These are phyloP conservation scores for Ametastegia equiseti DNA, from an alignment of 2,888 invertebrate genomes.

Conservation along the genomic window DNA sequence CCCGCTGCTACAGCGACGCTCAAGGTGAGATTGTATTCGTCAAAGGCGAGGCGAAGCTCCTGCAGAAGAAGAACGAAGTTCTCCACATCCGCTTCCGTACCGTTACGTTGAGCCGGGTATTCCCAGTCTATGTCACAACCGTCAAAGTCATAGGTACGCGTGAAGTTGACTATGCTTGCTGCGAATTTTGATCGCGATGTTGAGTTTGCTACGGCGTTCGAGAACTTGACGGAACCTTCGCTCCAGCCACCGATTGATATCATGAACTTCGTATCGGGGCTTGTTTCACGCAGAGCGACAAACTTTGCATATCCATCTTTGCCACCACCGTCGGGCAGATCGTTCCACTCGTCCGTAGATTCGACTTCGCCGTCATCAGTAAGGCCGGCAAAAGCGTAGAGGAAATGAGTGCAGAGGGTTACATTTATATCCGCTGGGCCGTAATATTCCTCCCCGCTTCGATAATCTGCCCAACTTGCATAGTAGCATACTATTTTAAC, in stretches of 20 bases:
- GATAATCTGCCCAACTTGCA: background rate
- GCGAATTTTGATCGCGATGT: constrained; percentile 78
- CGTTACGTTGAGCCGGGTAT: background rate
- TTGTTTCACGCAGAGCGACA: constrained; percentile 78
- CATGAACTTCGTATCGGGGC: constrained; percentile 78
- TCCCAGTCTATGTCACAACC: constrained; percentile 80
- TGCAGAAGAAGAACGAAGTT: constrained; percentile 75
- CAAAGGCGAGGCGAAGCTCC: constrained; percentile 79
- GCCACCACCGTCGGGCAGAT: constrained; percentile 78
- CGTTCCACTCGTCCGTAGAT: constrained; percentile 81
- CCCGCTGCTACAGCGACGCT: constrained; percentile 82
- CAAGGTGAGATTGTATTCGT: constrained; percentile 77
- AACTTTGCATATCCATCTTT: constrained; percentile 79
- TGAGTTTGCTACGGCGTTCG: constrained; percentile 76
- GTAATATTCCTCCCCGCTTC: background rate
- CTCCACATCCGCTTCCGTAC: background rate
- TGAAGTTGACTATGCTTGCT: constrained; percentile 78
- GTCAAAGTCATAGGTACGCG: constrained; percentile 81
- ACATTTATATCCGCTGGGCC: background rate
- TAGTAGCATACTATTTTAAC: background rate
- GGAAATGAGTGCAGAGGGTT: background rate
- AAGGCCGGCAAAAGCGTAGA: background rate
- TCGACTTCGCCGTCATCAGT: constrained; percentile 76
- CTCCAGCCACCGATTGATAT: constrained; percentile 86
- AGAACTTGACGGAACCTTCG: constrained; percentile 81